These are phyloP conservation scores for Betta splendens DNA, from an alignment of 2,797 vertebrate genomes.

Conservation along the genomic window DNA sequence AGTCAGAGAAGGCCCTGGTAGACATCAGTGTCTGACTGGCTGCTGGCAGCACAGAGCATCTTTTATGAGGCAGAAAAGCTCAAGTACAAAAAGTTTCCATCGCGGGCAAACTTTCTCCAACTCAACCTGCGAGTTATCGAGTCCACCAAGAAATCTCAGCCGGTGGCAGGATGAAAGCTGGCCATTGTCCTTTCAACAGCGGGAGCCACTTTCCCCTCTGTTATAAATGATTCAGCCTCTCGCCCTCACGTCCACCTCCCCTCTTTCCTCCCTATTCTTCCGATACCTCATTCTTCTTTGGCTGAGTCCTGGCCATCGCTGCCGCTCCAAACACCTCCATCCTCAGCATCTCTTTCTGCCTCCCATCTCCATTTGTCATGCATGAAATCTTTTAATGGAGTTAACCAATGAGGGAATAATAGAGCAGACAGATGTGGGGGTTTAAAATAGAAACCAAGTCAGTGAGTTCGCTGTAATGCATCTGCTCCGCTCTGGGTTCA, in stretches of 20 bases:
- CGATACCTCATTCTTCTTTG: constrained; percentile 45
- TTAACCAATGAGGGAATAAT: constrained; percentile 63
- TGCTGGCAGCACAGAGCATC: not conserved
- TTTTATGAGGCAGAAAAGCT: constrained; percentile 4
- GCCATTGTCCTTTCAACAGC: constrained; percentile 52
- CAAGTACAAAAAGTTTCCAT: constrained; percentile 19
- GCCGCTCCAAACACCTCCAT: constrained; percentile 56
- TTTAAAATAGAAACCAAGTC: constrained; percentile 58
- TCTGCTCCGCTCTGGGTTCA: not conserved
- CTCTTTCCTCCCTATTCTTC: constrained; percentile 19
- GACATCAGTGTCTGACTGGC: constrained; percentile 1
- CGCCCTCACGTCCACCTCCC: constrained; percentile 1
- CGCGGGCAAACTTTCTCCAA: constrained; percentile 23
- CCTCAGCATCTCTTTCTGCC: constrained; percentile 25
- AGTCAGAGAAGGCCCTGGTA: constrained; percentile 17
- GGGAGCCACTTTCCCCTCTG: constrained; percentile 58
- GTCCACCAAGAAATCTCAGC: constrained; percentile 30
- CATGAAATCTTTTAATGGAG: constrained; percentile 70
- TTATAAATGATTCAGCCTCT: constrained; percentile 65
- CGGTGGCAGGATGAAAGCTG: constrained; percentile 36
- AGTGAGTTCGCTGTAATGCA: not conserved
- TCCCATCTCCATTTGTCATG: constrained; percentile 62
- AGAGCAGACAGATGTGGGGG: constrained; percentile 53
- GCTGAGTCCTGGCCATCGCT: constrained; percentile 39
- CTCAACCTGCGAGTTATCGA: constrained; percentile 18